These are phyloP conservation scores for Anas capensis DNA, from an alignment of 2,797 vertebrate species.

Conservation along the genomic window DNA sequence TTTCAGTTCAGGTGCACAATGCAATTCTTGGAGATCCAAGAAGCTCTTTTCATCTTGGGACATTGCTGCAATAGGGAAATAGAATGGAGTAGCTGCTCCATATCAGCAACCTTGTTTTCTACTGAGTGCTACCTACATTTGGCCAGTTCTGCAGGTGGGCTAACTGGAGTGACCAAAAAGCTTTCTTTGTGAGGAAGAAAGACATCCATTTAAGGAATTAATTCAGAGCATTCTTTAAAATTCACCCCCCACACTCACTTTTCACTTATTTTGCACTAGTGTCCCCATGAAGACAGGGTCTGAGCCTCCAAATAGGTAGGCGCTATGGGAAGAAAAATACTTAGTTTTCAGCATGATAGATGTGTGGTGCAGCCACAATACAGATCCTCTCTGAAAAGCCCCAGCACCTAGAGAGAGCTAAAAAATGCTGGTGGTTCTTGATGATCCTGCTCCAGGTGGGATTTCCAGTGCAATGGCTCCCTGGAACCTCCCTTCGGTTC, in stretches of 20 bases:
- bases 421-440: neutral
- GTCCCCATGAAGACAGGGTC: neutral
- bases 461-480: neutral
- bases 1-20: neutral
- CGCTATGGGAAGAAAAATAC: neutral
- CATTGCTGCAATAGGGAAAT: neutral
- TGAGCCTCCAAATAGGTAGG: neutral
- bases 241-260: neutral
- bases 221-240: neutral
- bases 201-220: neutral
- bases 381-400: neutral
- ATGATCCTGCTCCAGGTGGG: neutral
- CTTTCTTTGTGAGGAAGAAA: neutral
- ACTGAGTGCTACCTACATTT: neutral
- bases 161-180: neutral
- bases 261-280: neutral
- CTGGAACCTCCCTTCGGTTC: neutral
- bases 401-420: neutral
- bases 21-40: neutral
- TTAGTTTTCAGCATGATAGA: neutral
- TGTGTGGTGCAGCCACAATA: neutral
- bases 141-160: neutral
- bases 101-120: neutral
- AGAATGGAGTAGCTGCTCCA: neutral
- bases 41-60: neutral